Evolutionary conservation across 2,888 invertebrate genomes (phyloP), one percentile per base, ranked within the genome.

Genomic region (Allophyes oxyacanthae): DNA sequence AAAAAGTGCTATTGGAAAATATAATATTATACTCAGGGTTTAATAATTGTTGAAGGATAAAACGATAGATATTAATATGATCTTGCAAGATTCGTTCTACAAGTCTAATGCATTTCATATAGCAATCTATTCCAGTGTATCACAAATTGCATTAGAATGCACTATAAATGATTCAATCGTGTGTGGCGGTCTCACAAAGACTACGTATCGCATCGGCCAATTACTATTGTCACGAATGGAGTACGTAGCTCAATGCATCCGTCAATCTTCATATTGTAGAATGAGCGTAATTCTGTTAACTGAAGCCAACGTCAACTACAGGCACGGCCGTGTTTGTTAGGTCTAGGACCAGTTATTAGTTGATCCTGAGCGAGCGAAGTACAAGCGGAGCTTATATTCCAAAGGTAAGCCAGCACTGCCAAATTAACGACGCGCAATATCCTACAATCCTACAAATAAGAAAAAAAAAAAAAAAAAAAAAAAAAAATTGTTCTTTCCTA

Each of bases 191-290:
- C 30, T 26, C 14, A 46, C 48, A 48, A 48, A 13, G 14, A 6
- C 7, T 11, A 33, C 28, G 33, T 28, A 36, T 9, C 25, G 25
- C 14, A 6, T 34, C 36, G 10, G 28, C 52, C 59, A 64, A 64
- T 65, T 59, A 52, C 48, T 11, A 40, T 41, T 34, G 43, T 26
- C n/a, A 13, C 15, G 36, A 2, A 41, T 8, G 11, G 26, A 41
- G 41, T 20, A 33, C 44, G 13, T 34, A 45, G 14, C 28, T 20
- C 33, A 34, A 40, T 58, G 30, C 50, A 46, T 14, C 43, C 34
- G 46, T 51, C 50, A 58, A 40, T 64, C 58, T 64, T 64, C 50
- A 64, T 51, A 25, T 37, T 30, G 26, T 25, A 44, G 43, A 49
- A 58, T 48, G 28, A 33, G 37, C 41, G 36, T 46, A 43, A 58